phyloP scores from a whole-genome alignment of 2,113 vertebrate genomes.

The Osmerus eperlanus region DNA sequence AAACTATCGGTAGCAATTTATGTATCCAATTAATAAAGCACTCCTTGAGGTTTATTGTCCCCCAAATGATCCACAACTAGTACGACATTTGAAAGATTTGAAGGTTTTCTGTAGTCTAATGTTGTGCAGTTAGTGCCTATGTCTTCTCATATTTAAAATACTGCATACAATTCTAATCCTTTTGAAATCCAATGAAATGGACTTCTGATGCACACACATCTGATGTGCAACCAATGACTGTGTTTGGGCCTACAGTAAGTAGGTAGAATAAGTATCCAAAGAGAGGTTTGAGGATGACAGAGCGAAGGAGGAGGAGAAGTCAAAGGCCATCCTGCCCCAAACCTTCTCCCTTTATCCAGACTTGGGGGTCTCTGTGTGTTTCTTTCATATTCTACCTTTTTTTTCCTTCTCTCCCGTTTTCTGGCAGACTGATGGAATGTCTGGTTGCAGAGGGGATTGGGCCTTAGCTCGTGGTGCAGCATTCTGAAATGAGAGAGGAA shows the following conservation, averaged over 20 bases:
- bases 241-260: no score
- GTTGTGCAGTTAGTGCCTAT: no score
- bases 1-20: no score
- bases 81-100: no score
- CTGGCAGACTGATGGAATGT: slow-evolving; percentile 94
- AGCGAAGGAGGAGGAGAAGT: background rate
- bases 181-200: background rate
- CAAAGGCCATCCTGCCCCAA: slow-evolving; percentile 5
- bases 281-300: background rate
- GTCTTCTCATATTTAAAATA: no score
- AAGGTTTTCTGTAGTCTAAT: no score
- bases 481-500: slow-evolving; percentile 84
- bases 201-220: no score
- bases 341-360: slow-evolving; percentile 74
- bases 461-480: slow-evolving; percentile 81
- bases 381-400: slow-evolving; percentile 51
- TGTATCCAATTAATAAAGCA: no score
- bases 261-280: background rate
- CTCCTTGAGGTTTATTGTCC: no score
- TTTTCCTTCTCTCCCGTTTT: slow-evolving; percentile 62
- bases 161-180: background rate
- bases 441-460: slow-evolving; percentile 78
- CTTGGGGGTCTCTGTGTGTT: slow-evolving; percentile 73
- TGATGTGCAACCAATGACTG: no score
- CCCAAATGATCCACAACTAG: no score